Percentiles rank a stretch among this genome's conserved stretches.
Conservation (phyloP, 2,888 invertebrate species). For the Amphiduros pacificus region DNA sequence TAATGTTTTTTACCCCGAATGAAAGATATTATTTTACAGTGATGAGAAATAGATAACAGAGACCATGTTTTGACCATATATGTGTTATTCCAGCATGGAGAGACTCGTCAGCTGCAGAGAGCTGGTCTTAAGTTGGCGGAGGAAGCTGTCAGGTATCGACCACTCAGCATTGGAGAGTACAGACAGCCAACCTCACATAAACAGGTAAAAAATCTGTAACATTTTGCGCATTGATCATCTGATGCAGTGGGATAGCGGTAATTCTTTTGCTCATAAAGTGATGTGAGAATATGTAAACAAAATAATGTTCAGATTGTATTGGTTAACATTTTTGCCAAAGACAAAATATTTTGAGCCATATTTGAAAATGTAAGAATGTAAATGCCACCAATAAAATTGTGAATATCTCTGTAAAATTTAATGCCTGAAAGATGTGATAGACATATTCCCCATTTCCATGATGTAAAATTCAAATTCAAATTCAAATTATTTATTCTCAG, state of each 20-base stretch:
- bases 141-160: slow-evolving; percentile 42
- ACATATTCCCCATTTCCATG: too few species aligned
- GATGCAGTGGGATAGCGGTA: not conserved
- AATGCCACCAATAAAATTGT: too few species aligned
- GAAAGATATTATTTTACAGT: not conserved
- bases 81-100: slow-evolving; percentile 36
- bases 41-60: not conserved
- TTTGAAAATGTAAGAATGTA: not conserved
- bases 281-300: not conserved
- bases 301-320: not conserved
- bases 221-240: not conserved
- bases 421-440: too few species aligned
- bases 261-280: not conserved
- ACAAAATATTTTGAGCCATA: not conserved
- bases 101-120: slow-evolving; percentile 40
- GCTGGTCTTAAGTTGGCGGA: slow-evolving; percentile 43
- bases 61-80: not conserved
- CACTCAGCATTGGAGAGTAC: slow-evolving; percentile 44
- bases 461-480: too few species aligned
- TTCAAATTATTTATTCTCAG: too few species aligned
- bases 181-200: slow-evolving; percentile 44
- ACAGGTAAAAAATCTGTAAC: slow-evolving; percentile 36
- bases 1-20: not conserved
- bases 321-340: not conserved
- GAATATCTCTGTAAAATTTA: too few species aligned